Evolutionary conservation across 2,888 invertebrate genomes (phyloP).

Genomic region (Ophion ellenae): DNA sequence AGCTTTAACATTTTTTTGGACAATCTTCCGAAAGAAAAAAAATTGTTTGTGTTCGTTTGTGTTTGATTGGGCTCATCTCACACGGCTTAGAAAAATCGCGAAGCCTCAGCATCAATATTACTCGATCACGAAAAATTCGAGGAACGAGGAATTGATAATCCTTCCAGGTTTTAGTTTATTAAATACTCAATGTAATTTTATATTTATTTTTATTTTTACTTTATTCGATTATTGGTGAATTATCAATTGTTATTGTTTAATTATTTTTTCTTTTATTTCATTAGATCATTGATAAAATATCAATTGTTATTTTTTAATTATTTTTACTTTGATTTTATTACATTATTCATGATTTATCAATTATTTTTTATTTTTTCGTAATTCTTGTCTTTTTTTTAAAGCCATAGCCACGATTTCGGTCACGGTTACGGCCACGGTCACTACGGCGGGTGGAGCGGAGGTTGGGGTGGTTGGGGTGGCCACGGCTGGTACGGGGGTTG

Average conservation of each 20-base stretch:
- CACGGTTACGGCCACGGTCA: constrained; percentile 54
- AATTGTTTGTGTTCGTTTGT: background rate
- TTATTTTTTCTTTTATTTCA: too few relatives aligned
- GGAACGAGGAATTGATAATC: too few relatives aligned
- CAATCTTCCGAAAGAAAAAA: background rate
- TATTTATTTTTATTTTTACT: too few relatives aligned
- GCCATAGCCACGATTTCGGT: constrained; percentile 60
- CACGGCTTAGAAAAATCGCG: too few relatives aligned
- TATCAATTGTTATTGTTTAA: too few relatives aligned
- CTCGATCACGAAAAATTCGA: too few relatives aligned
- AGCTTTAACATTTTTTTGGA: background rate
- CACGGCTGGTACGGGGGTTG: constrained; percentile 71
- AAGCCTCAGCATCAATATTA: too few relatives aligned
- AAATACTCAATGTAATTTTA: too few relatives aligned
- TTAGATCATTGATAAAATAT: too few relatives aligned
- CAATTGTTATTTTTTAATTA: too few relatives aligned
- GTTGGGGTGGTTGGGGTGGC: constrained; percentile 66
- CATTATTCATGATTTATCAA: background rate
- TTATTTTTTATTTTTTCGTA: background rate
- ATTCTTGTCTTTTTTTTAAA: background rate
- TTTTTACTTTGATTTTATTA: background rate
- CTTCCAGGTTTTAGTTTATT: too few relatives aligned
- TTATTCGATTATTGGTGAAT: too few relatives aligned
- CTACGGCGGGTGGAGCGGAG: constrained; percentile 59
- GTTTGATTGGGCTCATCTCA: background rate